Conservation (phyloP, 2,888 invertebrate genomes). For the Lithophane semibrunnea region DNA sequence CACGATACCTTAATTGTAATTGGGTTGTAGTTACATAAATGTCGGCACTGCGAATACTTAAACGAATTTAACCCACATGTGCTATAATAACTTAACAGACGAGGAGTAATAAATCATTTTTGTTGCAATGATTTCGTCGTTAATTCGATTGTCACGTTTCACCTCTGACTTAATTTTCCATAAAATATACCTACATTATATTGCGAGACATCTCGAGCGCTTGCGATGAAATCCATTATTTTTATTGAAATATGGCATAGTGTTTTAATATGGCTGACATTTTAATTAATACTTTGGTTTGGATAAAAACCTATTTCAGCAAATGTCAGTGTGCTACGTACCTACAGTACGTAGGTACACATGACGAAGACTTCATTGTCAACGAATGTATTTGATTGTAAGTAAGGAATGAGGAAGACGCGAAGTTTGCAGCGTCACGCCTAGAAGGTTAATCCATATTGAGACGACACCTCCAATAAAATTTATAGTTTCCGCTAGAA, state of each 20-base stretch:
- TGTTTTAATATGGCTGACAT: background rate
- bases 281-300: background rate
- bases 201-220: constrained; percentile 10
- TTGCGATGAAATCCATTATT: constrained; percentile 2
- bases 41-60: constrained; percentile 34
- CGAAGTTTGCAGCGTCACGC: constrained; percentile 39
- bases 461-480: constrained; percentile 52
- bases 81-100: constrained; percentile 4
- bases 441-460: constrained; percentile 62
- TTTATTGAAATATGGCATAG: background rate
- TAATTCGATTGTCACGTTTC: constrained; percentile 31
- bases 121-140: constrained; percentile 23
- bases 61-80: constrained; percentile 29
- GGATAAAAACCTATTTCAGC: background rate
- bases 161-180: constrained; percentile 26
- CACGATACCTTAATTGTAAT: constrained; percentile 58
- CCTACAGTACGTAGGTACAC: background rate
- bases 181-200: constrained; percentile 8
- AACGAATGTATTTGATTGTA: constrained; percentile 25
- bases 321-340: background rate
- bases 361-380: background rate
- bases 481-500: constrained; percentile 43
- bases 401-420: constrained; percentile 59
- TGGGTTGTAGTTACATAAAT: constrained; percentile 60
- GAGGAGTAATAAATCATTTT: constrained; percentile 29